Percentiles rank a stretch among this genome's conserved stretches.
Conservation (phyloP, 2,797 vertebrate genomes). For the Coilia nasus region DNA sequence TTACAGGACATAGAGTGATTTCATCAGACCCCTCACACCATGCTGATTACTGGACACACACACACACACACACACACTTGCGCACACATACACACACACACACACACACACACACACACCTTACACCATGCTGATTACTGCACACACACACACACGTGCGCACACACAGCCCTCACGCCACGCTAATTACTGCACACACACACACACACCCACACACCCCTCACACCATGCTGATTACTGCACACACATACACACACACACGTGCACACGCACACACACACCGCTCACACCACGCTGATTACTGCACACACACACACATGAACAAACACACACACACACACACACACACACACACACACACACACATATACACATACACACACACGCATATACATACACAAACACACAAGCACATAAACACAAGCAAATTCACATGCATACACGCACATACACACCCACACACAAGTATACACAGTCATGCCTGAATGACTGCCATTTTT, state of each 20-base stretch:
- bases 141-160: not conserved
- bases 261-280: conserved; percentile 56
- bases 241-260: not conserved
- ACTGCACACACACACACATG: not conserved
- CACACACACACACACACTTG: not conserved
- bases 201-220: too few species aligned
- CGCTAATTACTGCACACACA: too few species aligned
- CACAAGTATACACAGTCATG: too few species aligned
- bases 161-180: too few species aligned
- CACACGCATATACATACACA: not conserved
- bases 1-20: conserved; percentile 83
- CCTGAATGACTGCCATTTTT: too few species aligned
- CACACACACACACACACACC: not conserved
- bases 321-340: not conserved
- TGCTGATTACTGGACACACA: conserved; percentile 33
- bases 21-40: conserved; percentile 82
- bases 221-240: too few species aligned
- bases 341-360: not conserved
- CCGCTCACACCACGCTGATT: conserved; percentile 67
- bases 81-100: not conserved
- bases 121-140: too few species aligned
- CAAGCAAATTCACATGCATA: not conserved
- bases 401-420: not conserved
- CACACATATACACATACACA: not conserved
- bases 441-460: too few species aligned